These are phyloP conservation scores for Xenentodon cancila DNA, from an alignment of 2,797 vertebrate species.

Conservation along the genomic window DNA sequence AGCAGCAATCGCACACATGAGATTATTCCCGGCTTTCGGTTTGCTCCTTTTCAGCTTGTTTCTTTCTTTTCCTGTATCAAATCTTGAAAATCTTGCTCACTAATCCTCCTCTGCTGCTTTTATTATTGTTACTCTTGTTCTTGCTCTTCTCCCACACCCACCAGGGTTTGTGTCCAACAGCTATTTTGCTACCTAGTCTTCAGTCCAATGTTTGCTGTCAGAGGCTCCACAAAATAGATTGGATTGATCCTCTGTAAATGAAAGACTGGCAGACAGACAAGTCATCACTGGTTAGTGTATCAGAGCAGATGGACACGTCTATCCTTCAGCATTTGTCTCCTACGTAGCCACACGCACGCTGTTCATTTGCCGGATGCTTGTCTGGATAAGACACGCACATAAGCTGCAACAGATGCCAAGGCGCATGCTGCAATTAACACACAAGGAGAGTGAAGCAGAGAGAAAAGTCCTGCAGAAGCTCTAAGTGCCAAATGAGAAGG, in stretches of 20 bases:
- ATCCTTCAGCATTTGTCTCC: slow-evolving; percentile 37
- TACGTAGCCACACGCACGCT: slow-evolving; percentile 30
- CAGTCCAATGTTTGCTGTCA: slow-evolving; percentile 42
- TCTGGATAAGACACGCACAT: slow-evolving; percentile 22
- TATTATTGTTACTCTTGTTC: slow-evolving; percentile 14
- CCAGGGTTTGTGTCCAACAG: slow-evolving; percentile 19
- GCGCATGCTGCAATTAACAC: slow-evolving; percentile 29
- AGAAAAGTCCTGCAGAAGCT: slow-evolving; percentile 31
- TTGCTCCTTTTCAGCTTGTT: slow-evolving; percentile 13
- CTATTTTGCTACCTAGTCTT: slow-evolving; percentile 18
- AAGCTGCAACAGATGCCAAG: slow-evolving; percentile 38
- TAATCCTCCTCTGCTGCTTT: slow-evolving; percentile 18
- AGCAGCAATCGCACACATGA: slow-evolving; percentile 41
- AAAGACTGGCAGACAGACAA: slow-evolving; percentile 64
- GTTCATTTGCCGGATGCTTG: slow-evolving; percentile 54
- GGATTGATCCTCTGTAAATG: slow-evolving; percentile 56
- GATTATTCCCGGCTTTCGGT: slow-evolving; percentile 26
- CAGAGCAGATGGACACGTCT: slow-evolving; percentile 63
- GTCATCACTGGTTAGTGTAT: slow-evolving; percentile 58
- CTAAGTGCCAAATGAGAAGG: slow-evolving; percentile 25
- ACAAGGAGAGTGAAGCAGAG: slow-evolving; percentile 16
- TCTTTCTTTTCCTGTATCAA: neutral
- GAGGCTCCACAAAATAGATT: slow-evolving; percentile 47
- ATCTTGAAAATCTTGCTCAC: slow-evolving; percentile 16
- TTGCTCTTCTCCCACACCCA: slow-evolving; percentile 8